phyloP scores from a whole-genome alignment of 2,797 vertebrate species.

The Acridotheres tristis region DNA sequence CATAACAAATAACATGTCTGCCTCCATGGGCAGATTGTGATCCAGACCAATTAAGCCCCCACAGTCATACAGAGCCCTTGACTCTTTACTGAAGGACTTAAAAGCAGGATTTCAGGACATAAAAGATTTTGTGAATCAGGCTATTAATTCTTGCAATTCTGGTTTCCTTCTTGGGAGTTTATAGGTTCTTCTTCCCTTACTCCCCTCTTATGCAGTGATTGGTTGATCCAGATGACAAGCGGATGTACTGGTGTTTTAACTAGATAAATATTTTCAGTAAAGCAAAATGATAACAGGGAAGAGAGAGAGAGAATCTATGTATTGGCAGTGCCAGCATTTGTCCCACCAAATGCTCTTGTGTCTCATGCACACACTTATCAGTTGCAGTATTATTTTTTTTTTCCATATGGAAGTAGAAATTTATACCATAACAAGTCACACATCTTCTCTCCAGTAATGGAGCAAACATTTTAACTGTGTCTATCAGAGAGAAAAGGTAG shows the following conservation, averaged over 20 bases:
- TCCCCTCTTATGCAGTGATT: neutral
- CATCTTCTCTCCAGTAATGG: neutral
- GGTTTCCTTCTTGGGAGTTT: neutral
- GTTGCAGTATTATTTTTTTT: neutral
- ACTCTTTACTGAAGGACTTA: slow-evolving; percentile 33
- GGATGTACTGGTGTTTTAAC: neutral
- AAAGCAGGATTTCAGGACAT: slow-evolving; percentile 20
- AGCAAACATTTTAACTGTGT: neutral
- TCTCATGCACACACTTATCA: neutral
- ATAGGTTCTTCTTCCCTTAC: neutral
- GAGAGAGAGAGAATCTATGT: neutral
- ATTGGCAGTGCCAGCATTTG: neutral
- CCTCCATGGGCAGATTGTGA: neutral
- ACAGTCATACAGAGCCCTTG: slow-evolving; percentile 31
- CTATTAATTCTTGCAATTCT: slow-evolving; percentile 26
- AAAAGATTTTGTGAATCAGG: neutral
- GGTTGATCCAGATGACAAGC: slow-evolving; percentile 25
- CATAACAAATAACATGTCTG: slow-evolving; percentile 33
- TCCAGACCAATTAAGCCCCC: slow-evolving; percentile 30
- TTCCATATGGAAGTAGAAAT: neutral
- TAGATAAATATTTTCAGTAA: neutral
- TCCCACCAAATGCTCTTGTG: neutral
- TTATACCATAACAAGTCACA: neutral
- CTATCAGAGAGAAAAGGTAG: neutral
- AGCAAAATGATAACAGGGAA: neutral